phyloP scores from a whole-genome alignment of 2,113 vertebrate genomes.

The Syngnathoides biaculeatus region DNA sequence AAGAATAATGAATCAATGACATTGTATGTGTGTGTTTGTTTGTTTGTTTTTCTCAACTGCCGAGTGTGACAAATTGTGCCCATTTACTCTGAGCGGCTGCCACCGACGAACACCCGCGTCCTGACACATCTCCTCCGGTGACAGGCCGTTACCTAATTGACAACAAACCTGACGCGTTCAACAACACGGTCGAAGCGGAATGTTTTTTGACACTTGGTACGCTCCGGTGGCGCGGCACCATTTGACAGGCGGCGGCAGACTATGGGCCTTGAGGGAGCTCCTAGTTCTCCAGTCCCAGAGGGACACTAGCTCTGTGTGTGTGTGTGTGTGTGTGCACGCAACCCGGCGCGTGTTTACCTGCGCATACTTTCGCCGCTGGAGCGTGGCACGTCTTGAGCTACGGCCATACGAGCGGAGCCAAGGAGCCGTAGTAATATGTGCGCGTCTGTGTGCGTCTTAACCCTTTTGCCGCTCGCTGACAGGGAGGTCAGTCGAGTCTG shows the following conservation, averaged over 20 bases:
- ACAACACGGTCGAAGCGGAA: conserved; percentile 49
- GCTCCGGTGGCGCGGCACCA: conserved; percentile 48
- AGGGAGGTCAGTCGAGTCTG: conserved; percentile 70
- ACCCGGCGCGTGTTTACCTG: conserved; percentile 64
- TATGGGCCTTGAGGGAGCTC: conserved; percentile 63
- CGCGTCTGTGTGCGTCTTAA: conserved; percentile 64
- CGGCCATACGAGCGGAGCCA: conserved; percentile 46
- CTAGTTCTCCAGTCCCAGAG: conserved; percentile 44
- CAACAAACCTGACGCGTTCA: conserved; percentile 60
- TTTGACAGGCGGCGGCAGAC: conserved; percentile 62
- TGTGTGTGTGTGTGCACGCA: conserved; percentile 35
- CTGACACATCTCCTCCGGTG: conserved; percentile 39
- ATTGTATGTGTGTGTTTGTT: background rate
- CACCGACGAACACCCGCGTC: conserved; percentile 22
- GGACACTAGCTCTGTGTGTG: conserved; percentile 49
- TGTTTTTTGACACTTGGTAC: conserved; percentile 58
- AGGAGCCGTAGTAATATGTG: conserved; percentile 54
- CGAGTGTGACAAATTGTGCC: conserved; percentile 2
- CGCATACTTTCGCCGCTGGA: conserved; percentile 53
- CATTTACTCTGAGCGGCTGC: background rate
- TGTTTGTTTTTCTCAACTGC: background rate
- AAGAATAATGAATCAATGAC: conserved; percentile 11
- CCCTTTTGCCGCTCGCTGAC: conserved; percentile 67
- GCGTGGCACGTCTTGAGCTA: conserved; percentile 50
- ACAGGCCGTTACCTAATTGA: conserved; percentile 56